phyloP scores from a whole-genome alignment of 2,113 vertebrate species.

The Chaetorhynchus papuensis region DNA sequence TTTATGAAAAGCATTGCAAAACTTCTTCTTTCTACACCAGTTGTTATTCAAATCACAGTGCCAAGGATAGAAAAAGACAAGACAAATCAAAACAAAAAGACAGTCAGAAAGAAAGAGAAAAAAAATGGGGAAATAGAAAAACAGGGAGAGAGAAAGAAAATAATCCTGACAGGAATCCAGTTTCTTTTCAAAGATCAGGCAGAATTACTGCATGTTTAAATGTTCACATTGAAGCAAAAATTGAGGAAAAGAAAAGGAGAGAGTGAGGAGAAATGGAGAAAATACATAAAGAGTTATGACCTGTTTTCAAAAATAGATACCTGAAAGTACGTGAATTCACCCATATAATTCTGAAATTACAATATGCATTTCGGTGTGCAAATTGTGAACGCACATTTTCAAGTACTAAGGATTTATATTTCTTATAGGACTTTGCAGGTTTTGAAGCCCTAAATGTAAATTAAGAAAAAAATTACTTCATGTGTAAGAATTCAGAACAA shows the following conservation, averaged over 20 bases:
- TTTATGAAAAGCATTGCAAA: conserved; percentile 64
- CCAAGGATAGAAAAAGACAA: neutral
- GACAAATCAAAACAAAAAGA: neutral
- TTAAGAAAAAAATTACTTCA: neutral
- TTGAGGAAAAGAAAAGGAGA: neutral
- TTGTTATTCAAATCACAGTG: conserved; percentile 68
- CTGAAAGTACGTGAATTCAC: neutral
- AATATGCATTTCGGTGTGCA: neutral
- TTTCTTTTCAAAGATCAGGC: conserved; percentile 48
- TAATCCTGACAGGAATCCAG: conserved; percentile 43
- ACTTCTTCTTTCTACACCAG: conserved; percentile 41
- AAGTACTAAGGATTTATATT: neutral
- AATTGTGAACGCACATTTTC: neutral
- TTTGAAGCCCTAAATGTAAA: neutral
- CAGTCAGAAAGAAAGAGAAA: neutral
- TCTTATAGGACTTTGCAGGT: neutral
- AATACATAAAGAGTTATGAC: neutral
- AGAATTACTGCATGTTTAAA: conserved; percentile 48
- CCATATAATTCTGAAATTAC: neutral
- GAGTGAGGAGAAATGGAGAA: accelerated
- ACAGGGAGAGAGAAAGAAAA: neutral
- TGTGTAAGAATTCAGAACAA: neutral
- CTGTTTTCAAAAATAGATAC: neutral
- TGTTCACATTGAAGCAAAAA: conserved; percentile 29
- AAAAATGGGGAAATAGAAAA: neutral